Evolutionary conservation across 2,797 vertebrate genomes (phyloP).

Genomic region (Coracias cyanogaster): DNA sequence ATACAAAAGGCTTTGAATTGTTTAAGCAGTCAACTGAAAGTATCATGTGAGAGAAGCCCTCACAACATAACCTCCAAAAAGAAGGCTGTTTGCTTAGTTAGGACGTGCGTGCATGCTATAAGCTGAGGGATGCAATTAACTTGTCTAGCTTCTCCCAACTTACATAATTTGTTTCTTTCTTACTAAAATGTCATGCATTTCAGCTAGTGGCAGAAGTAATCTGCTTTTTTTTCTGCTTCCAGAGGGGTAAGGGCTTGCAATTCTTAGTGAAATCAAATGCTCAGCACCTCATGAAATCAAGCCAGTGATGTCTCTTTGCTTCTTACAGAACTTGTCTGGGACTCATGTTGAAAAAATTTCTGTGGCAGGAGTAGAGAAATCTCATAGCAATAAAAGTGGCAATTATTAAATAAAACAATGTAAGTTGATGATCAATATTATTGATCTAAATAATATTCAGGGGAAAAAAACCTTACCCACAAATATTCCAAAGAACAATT

Average conservation of each 20-base stretch:
- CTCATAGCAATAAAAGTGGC: neutral
- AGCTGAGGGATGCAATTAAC: conserved; percentile 58
- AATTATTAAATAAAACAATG: neutral
- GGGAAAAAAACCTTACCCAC: rapidly evolving
- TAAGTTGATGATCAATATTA: neutral
- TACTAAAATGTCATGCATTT: conserved; percentile 29
- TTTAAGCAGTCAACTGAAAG: neutral
- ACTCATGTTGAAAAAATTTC: neutral
- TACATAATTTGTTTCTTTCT: conserved; percentile 44
- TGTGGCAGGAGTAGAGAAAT: neutral
- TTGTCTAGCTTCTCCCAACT: conserved; percentile 43
- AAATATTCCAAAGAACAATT: neutral
- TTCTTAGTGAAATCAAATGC: neutral
- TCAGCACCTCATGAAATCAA: neutral
- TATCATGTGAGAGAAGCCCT: neutral
- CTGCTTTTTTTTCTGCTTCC: neutral
- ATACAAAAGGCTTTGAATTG: neutral
- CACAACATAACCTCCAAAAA: neutral
- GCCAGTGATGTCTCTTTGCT: neutral
- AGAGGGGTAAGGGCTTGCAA: neutral
- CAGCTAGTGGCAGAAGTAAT: neutral
- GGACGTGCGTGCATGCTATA: conserved; percentile 16
- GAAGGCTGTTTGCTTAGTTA: conserved; percentile 50
- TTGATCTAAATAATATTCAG: neutral
- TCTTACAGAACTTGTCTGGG: neutral